These are phyloP conservation scores for Seira sanloemensis DNA, from an alignment of 2,888 invertebrate species.

Conservation along the genomic window DNA sequence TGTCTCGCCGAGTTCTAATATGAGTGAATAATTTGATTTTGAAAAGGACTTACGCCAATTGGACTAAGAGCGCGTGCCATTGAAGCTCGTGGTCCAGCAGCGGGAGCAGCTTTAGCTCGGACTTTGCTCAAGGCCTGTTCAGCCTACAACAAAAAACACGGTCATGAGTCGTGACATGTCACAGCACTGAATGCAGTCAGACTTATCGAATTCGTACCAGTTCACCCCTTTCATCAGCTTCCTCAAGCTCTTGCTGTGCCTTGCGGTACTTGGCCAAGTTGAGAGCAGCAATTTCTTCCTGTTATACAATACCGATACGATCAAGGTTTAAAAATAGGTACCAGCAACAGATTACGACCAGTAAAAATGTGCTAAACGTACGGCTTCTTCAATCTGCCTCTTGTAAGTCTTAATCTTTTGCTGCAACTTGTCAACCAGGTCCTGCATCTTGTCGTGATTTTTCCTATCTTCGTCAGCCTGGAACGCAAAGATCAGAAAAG, in stretches of 20 bases:
- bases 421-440: slow-evolving; percentile 80
- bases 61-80: slow-evolving; percentile 64
- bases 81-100: slow-evolving; percentile 37
- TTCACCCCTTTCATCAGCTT: slow-evolving; percentile 92
- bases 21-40: not conserved
- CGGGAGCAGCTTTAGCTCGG: slow-evolving; percentile 39
- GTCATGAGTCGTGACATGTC: too few species aligned
- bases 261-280: slow-evolving; percentile 99
- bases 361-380: too few species aligned
- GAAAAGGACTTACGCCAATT: slow-evolving; percentile 54
- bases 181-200: too few species aligned
- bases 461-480: slow-evolving; percentile 82
- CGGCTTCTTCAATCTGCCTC: slow-evolving; percentile 80
- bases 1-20: too few species aligned
- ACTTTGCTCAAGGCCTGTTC: slow-evolving; percentile 56
- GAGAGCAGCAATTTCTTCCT: slow-evolving; percentile 94
- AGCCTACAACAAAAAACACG: too few species aligned
- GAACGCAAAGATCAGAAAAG: too few species aligned
- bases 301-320: too few species aligned
- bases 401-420: slow-evolving; percentile 77
- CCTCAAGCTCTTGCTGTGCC: slow-evolving; percentile 96
- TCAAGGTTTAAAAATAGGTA: too few species aligned
- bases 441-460: slow-evolving; percentile 80
- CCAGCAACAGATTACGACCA: too few species aligned
- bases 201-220: too few species aligned